Percentiles rank a stretch among this genome's conserved stretches.
Conservation (phyloP, 2,113 vertebrate species). For the Aspidoscelis tigris region DNA sequence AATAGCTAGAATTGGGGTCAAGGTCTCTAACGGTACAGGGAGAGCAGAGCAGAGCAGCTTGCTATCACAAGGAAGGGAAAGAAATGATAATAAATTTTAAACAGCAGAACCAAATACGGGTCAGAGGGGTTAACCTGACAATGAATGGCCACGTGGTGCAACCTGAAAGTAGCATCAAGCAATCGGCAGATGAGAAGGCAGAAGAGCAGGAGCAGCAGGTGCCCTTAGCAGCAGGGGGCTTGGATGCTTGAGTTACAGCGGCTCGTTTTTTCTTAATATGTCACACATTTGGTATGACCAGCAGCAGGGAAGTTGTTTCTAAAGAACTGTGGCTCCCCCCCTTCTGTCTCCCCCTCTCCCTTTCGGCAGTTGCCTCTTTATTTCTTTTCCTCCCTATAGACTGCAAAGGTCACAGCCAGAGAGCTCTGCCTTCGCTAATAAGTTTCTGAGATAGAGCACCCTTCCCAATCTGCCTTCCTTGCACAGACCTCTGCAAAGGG, state of each 20-base stretch:
- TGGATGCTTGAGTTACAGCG: constrained; percentile 30
- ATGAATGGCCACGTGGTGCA: background rate
- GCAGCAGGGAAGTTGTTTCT: constrained; percentile 37
- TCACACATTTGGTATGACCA: constrained; percentile 37
- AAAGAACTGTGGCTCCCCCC: background rate
- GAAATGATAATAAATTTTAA: background rate
- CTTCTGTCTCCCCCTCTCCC: background rate
- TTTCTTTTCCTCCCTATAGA: constrained; percentile 16
- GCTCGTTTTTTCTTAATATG: constrained; percentile 38
- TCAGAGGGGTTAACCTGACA: background rate
- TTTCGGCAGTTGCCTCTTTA: constrained; percentile 11
- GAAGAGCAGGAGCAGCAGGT: constrained; percentile 35
- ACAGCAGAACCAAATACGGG: background rate
- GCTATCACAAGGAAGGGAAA: background rate
- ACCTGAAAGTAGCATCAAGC: background rate
- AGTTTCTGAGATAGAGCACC: background rate
- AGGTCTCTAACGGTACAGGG: background rate
- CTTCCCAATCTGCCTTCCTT: background rate
- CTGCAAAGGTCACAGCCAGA: background rate
- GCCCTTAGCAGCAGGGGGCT: background rate
- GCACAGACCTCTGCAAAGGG: background rate
- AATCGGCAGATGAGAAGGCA: constrained; percentile 21
- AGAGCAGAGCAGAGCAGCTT: background rate
- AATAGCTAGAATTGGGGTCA: background rate
- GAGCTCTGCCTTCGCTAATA: background rate